Evolutionary conservation across 2,797 vertebrate species (phyloP), one percentile per base, ranked within the genome.

Genomic region (Lacerta viridis): DNA sequence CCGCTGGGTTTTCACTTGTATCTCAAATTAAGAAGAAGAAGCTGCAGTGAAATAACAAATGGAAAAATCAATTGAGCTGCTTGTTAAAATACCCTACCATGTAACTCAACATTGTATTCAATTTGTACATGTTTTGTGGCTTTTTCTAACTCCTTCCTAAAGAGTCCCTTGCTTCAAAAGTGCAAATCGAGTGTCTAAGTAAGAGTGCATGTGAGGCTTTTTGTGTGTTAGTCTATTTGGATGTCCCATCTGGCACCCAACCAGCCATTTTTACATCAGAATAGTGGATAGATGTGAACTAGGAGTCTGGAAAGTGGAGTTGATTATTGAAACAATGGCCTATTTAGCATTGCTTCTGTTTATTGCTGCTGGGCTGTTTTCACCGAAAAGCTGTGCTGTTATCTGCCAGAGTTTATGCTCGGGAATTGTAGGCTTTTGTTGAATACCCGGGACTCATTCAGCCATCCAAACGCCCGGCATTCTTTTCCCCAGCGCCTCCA

Each of bases 21-120:
- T 15, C 11, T 5, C 39, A 80, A 84, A 85, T 74, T 55, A 84
- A 72, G 78, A 46, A 83, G 23, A 72, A 78, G 11, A 76, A 39
- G 29, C 39, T 71, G 39, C 25, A 64, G 39, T 5, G 6, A 84
- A 61, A 59, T 69, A 43, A 69, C 64, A 79, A 69, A 72, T 5
- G 64, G 9, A 27, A 84, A 80, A 80, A 89, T 85, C 39, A 89
- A 64, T 64, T 64, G 39, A 88, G n/a, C 36, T 36, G 1, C 50
- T 78, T 64, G 68, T 83, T 84, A 88, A 87, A 77, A 39, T 27
- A 77, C 18, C 27, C 17, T 27, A 50, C 64, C 4, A 3, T 64
- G 29, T 29, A 74, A 46, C 3, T 71, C 29, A 80, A 11, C 29
- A 59, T 72, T 83, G 11, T 84, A 72, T 83, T n/a, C 10, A 11